phyloP scores from a whole-genome alignment of 2,113 vertebrate genomes.

The Equus przewalskii region DNA sequence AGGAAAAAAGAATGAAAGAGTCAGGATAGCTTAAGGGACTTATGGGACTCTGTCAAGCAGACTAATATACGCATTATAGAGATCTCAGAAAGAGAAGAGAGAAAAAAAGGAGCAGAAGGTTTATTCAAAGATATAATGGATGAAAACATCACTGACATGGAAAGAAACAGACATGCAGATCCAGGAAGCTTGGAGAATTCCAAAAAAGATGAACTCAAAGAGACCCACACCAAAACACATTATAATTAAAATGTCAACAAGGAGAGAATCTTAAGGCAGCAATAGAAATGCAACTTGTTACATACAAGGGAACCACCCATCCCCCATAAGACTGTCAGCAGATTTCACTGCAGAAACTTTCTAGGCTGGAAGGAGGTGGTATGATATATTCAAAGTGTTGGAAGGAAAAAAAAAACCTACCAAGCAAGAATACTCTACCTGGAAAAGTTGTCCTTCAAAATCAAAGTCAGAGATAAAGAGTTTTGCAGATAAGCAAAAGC shows the following conservation, averaged over 20 bases:
- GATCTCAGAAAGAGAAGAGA: background rate
- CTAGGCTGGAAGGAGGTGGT: background rate
- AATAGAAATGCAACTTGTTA: background rate
- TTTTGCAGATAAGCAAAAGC: background rate
- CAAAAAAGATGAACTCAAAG: background rate
- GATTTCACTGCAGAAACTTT: background rate
- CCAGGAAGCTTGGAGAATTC: background rate
- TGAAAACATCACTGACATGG: background rate
- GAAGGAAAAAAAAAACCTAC: background rate
- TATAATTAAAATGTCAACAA: background rate
- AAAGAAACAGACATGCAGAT: background rate
- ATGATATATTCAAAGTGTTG: background rate
- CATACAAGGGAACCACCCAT: background rate
- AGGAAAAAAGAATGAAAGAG: background rate
- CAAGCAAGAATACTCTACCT: background rate
- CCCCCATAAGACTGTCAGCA: background rate
- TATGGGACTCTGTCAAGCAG: background rate
- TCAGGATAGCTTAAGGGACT: background rate
- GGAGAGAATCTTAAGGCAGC: background rate
- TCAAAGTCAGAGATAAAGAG: background rate
- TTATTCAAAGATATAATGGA: background rate
- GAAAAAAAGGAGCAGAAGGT: background rate
- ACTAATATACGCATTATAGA: background rate
- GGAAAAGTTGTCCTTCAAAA: background rate
- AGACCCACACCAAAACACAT: background rate